Evolutionary conservation across 2,888 invertebrate genomes (phyloP).

Genomic region (Uloborus plumipes): DNA sequence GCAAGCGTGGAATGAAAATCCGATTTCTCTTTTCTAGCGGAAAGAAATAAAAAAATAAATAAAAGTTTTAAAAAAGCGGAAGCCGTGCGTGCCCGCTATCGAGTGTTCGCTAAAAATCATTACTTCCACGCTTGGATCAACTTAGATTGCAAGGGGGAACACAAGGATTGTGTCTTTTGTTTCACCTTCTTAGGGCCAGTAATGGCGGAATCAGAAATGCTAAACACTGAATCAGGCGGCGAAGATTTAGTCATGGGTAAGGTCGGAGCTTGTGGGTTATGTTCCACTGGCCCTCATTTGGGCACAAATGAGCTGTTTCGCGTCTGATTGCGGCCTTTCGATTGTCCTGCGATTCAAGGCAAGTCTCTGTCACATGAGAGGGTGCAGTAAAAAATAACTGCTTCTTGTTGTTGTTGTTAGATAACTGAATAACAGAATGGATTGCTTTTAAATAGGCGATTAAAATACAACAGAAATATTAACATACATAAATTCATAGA

Average conservation of each 20-base stretch:
- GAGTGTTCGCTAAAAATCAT: constrained; percentile 49
- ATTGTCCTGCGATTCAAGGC: too few relatives aligned
- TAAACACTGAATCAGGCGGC: not conserved
- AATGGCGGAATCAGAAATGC: constrained; percentile 20
- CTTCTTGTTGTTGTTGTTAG: too few relatives aligned
- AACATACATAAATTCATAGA: too few relatives aligned
- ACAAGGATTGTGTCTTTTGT: constrained; percentile 13
- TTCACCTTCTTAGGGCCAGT: constrained; percentile 9
- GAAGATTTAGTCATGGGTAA: constrained; percentile 11
- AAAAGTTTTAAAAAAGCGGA: constrained; percentile 48
- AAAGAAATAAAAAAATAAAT: constrained; percentile 32
- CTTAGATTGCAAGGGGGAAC: constrained; percentile 26
- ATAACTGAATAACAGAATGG: too few relatives aligned
- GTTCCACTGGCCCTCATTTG: constrained; percentile 36
- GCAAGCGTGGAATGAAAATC: constrained; percentile 37
- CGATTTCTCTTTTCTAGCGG: constrained; percentile 56
- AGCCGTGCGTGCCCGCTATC: constrained; percentile 43
- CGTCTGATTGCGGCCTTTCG: too few relatives aligned
- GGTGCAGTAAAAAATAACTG: too few relatives aligned
- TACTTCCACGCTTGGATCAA: constrained; percentile 51
- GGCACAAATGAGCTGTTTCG: not conserved
- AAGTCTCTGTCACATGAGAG: too few relatives aligned
- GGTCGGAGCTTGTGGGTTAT: constrained; percentile 29
- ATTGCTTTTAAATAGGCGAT: too few relatives aligned
- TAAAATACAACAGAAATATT: too few relatives aligned